Base-by-base conservation (phyloP, 2,797 vertebrate genomes). In the Danio kyathit region DNA sequence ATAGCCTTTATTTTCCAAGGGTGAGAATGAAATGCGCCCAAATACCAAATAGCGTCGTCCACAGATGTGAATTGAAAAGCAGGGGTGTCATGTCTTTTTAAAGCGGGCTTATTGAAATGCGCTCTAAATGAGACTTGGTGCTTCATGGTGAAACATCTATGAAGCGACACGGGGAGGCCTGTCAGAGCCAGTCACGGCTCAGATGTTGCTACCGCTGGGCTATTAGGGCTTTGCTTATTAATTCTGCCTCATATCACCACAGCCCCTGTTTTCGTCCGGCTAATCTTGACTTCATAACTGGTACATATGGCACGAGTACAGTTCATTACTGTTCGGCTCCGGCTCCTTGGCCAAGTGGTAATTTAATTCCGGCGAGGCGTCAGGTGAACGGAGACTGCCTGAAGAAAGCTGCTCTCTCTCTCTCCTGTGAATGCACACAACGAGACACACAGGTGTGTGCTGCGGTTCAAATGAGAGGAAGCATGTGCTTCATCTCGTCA, bases 201-300 rank as follows among this genome's bases (percentile, higher is more conserved):
- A 89, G 88, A 89, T 90, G 86, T 86, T 92, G 86, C 85, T 86
- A 86, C 90, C 88, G 85, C 84, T 86, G 88, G 88, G 88, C 90
- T 91, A 91, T 93, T 92, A 92, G 89, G 87, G 87, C 87, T 87
- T 87, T 89, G 89, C 90, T 91, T 92, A 92, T 91, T 90, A 92
- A 89, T 91, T 90, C 84, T 87, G 85, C 89, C 86, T 87, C 83
- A 88, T 90, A 88, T 92, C 86, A 87, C 87, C 77, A 49, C 63
- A 65, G 76, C 83, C 87, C 66, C 75, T 80, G 86, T 82, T 88
- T 88, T 84, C 80, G 81, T 87, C 81, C 70, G 81, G 89, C 81
- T 91, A 90, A 91, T 92, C 84, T 90, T 85, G 84, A 90, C 87
- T 89, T 90, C 80, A 88, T 91, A 90, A 91, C 82, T 46, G 81